phyloP scores from a whole-genome alignment of 1,140 invertebrate species.

The Calliopsis andreniformis region DNA sequence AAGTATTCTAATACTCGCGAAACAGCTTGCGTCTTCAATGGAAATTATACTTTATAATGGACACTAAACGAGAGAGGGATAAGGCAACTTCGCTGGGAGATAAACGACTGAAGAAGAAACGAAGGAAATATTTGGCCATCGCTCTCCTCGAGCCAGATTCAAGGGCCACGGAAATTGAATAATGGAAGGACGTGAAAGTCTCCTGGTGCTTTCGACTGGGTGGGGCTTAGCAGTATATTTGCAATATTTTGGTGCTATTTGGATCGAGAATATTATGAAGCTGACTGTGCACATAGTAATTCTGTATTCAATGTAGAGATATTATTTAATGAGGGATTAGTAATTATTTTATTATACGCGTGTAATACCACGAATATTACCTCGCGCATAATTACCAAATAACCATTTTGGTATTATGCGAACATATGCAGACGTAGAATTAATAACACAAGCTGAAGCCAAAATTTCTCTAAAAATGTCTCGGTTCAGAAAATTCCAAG shows the following conservation, averaged over 20 bases:
- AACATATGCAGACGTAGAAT: no score
- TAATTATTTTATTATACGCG: no score
- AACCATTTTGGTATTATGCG: no score
- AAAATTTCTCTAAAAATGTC: no score
- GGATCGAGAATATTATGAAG: no score
- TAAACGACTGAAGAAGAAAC: slow-evolving; percentile 57
- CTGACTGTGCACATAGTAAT: no score
- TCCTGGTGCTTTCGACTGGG: slow-evolving; percentile 17
- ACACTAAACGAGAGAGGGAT: slow-evolving; percentile 34
- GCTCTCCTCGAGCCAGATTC: slow-evolving; percentile 49
- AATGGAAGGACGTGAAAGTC: slow-evolving; percentile 53
- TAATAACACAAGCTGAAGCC: no score
- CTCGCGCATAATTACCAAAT: no score
- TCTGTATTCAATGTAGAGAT: no score
- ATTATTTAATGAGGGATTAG: no score
- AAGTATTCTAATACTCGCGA: neutral
- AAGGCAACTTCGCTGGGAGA: slow-evolving; percentile 29
- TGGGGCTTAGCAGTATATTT: slow-evolving; percentile 36
- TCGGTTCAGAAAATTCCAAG: no score
- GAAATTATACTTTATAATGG: slow-evolving; percentile 52
- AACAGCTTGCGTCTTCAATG: slow-evolving; percentile 16
- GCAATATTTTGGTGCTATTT: neutral
- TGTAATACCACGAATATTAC: no score
- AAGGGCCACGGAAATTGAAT: slow-evolving; percentile 57
- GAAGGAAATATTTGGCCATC: slow-evolving; percentile 60